Evolutionary conservation across 2,888 invertebrate genomes (phyloP).

Genomic region (Ceratothoa steindachneri): DNA sequence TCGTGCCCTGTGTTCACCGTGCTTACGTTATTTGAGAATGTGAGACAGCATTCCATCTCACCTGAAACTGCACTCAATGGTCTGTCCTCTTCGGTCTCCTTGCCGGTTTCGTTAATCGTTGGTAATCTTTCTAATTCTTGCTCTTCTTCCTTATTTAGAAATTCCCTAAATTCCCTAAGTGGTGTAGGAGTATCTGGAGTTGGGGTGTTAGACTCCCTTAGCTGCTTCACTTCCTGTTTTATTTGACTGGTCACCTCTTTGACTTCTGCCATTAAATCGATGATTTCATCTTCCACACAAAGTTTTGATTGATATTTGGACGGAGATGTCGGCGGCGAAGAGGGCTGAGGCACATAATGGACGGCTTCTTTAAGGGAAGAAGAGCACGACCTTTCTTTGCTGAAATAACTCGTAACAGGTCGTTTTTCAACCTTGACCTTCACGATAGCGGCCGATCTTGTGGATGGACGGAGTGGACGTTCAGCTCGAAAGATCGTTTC

Average conservation of each 20-base stretch:
- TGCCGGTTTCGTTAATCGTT: slow-evolving; percentile 39
- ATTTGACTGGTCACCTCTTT: slow-evolving; percentile 44
- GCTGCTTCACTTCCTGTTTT: slow-evolving; percentile 42
- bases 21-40: slow-evolving; percentile 1
- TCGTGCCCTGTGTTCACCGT: background rate
- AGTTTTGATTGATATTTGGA: background rate
- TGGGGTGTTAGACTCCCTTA: slow-evolving; percentile 42
- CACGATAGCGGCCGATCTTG: slow-evolving; percentile 35
- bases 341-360: slow-evolving; percentile 19
- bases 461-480: slow-evolving; percentile 23
- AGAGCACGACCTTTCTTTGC: slow-evolving; percentile 16
- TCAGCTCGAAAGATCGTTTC: slow-evolving; percentile 36
- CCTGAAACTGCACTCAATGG: slow-evolving; percentile 16
- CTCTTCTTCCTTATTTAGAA: slow-evolving; percentile 44
- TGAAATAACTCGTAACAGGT: slow-evolving; percentile 24
- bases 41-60: slow-evolving; percentile 16
- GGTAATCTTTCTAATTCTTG: slow-evolving; percentile 45
- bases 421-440: slow-evolving; percentile 47
- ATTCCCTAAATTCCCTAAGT: slow-evolving; percentile 45
- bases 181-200: slow-evolving; percentile 47
- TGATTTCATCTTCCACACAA: slow-evolving; percentile 42
- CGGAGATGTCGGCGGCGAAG: background rate
- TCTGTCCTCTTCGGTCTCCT: slow-evolving; percentile 43
- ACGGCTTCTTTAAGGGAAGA: slow-evolving; percentile 1
- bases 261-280: slow-evolving; percentile 43